phyloP scores from a whole-genome alignment of 2,888 invertebrate genomes.

The Phymatocera aterrima region DNA sequence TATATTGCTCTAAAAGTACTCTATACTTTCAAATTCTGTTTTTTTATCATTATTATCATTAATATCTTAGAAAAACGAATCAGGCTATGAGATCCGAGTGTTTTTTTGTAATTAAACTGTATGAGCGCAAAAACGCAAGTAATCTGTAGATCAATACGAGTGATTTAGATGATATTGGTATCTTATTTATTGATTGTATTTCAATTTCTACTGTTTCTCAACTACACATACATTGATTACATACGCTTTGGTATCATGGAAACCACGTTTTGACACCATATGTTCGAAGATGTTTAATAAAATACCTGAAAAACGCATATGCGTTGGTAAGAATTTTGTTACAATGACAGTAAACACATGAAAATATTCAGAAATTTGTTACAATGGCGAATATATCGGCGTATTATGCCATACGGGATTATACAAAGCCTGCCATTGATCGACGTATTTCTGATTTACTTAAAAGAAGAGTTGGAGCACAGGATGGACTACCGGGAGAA shows the following conservation, averaged over 20 bases:
- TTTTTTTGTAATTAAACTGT: too few relatives aligned
- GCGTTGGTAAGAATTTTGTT: conserved; percentile 13
- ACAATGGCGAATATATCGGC: conserved; percentile 45
- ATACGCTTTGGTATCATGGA: not conserved
- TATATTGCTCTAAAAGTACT: conserved; percentile 35
- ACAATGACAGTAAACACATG: not conserved
- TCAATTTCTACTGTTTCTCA: not conserved
- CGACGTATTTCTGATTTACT: conserved; percentile 64
- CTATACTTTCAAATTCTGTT: too few relatives aligned
- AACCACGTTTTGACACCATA: not conserved
- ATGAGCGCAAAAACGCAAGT: too few relatives aligned
- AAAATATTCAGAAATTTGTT: not conserved
- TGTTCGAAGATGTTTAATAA: not conserved
- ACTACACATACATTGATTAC: not conserved
- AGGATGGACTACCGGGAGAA: conserved; percentile 58
- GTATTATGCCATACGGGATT: conserved; percentile 58
- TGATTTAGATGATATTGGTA: not conserved
- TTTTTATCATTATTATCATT: too few relatives aligned
- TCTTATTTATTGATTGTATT: not conserved
- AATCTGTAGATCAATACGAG: not conserved
- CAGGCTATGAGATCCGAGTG: too few relatives aligned
- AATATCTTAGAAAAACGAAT: too few relatives aligned
- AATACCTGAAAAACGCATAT: not conserved
- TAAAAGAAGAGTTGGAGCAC: conserved; percentile 59
- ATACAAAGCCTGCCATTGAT: conserved; percentile 67